Percentiles rank a stretch among this genome's conserved stretches.
phyloP scores from a whole-genome alignment of 2,797 vertebrate genomes.

The Takifugu ocellatus region DNA sequence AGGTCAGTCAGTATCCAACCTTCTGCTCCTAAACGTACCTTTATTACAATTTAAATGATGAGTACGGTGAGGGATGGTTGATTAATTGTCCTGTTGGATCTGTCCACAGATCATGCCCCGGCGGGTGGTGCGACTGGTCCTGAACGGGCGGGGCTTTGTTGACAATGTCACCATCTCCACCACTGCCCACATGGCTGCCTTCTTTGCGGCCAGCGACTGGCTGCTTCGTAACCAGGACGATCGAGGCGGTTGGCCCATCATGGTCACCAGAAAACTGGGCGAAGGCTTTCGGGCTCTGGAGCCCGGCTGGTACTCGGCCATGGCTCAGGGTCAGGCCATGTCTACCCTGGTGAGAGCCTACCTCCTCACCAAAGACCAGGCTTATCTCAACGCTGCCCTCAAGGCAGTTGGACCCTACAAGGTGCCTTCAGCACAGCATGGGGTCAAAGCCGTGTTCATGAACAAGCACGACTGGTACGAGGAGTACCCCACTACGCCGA shows the following conservation, averaged over 20 bases:
- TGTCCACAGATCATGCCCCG: constrained; percentile 83
- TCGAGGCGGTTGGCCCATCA: constrained; percentile 94
- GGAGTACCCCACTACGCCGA: constrained; percentile 95
- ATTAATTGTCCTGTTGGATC: neutral
- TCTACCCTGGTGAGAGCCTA: constrained; percentile 94
- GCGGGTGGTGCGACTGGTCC: constrained; percentile 82
- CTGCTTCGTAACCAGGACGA: constrained; percentile 95
- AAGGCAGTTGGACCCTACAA: constrained; percentile 88
- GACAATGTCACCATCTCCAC: constrained; percentile 93
- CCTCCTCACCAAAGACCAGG: constrained; percentile 88
- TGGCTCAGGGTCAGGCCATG: constrained; percentile 98
- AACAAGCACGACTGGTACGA: constrained; percentile 96
- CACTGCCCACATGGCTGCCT: constrained; percentile 93
- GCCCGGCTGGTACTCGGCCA: constrained; percentile 98
- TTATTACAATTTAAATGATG: neutral
- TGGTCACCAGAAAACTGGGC: constrained; percentile 94
- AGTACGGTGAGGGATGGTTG: too few relatives aligned
- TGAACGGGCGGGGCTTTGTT: constrained; percentile 83
- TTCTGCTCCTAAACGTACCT: neutral
- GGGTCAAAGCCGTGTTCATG: constrained; percentile 95
- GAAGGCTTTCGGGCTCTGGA: constrained; percentile 93
- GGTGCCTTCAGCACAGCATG: constrained; percentile 87
- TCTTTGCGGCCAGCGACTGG: constrained; percentile 94
- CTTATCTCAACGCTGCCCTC: constrained; percentile 86
- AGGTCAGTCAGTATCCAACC: constrained; percentile 46